Evolutionary conservation across 1,140 invertebrate genomes (phyloP).

Genomic region (Drosophila tsacasi): DNA sequence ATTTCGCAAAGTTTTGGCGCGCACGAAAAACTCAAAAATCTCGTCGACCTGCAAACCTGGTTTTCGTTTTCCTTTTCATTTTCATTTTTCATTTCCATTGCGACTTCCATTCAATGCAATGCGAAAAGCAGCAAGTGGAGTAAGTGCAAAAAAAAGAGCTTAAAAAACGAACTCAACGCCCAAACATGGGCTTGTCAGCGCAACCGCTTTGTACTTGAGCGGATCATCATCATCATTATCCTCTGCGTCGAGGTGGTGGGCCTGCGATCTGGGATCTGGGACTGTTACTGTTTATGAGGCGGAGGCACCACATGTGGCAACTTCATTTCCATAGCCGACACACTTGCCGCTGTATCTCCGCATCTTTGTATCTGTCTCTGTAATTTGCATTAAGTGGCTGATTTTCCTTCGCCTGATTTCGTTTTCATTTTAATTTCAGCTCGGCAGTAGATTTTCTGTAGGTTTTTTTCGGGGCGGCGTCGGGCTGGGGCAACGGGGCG

Average conservation of each 20-base stretch:
- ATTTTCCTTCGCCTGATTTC: constrained; percentile 49
- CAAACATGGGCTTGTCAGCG: constrained; percentile 68
- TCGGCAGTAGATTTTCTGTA: constrained; percentile 8
- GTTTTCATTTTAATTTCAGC: constrained; percentile 42
- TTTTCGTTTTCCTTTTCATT: constrained; percentile 71
- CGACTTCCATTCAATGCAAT: constrained; percentile 70
- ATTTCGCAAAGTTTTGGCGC: constrained; percentile 64
- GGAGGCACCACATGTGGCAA: constrained; percentile 65
- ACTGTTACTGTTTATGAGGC: constrained; percentile 66
- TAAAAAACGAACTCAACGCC: constrained; percentile 41
- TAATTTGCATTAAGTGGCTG: constrained; percentile 77
- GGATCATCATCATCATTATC: constrained; percentile 40
- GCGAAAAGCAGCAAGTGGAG: constrained; percentile 34
- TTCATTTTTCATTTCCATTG: constrained; percentile 75
- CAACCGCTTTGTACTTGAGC: constrained; percentile 52
- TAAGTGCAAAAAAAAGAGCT: constrained; percentile 26
- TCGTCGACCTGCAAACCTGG: constrained; percentile 74
- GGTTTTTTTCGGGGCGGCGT: constrained; percentile 13
- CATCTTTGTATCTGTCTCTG: constrained; percentile 51
- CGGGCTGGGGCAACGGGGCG: constrained; percentile 49
- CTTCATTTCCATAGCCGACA: constrained; percentile 48
- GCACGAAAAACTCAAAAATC: constrained; percentile 46
- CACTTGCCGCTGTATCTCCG: constrained; percentile 52
- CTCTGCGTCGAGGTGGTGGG: constrained; percentile 22
- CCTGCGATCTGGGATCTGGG: constrained; percentile 13